Base-by-base conservation (phyloP, 2,113 vertebrate species). In the Calonectris borealis region DNA sequence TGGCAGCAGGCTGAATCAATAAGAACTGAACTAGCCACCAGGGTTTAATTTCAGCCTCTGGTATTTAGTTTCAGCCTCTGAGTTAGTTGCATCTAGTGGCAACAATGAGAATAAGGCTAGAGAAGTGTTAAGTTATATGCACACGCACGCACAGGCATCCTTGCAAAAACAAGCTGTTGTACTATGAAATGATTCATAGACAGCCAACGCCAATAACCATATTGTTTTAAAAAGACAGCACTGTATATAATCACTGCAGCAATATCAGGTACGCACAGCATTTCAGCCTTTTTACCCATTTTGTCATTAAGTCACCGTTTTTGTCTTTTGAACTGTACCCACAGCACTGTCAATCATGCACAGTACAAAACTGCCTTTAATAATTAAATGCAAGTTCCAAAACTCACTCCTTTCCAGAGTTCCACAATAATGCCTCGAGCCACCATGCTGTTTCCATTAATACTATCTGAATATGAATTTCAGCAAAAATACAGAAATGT, bases 31-130 rank as follows among this genome's bases (percentile, higher is more conserved):
- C 27, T 4, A 55, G 38, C 78, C 91, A 69, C 25, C 31, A 49
- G 93, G 49, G 49, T 96, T 94, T 83, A 87, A 96, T 97, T 97
- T 97, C 95, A 97, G 92, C 93, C 91, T 80, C 69, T 46, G 49
- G 94, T 94, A 66, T 97, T 84, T 18, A 61, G 78, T 97, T 97
- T 96, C 97, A 93, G 65, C 44, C 81, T 86, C 65, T 1, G 8
- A 95, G 73, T 75, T 51, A 51, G 46, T 3, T 2, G 22, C 65
- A 69, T 72, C 86, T 61, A 80, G 58, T 25, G 46, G 91, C 26
- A 22, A 18, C 81, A 32, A 62, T 32, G 34, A 62, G 88, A 83
- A 73, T 26, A 66, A 83, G 73, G 55, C 46, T 54, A 29, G 24
- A 72, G 54, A 93, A 66, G 21, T 10, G 36, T 55, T 82, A 71